These are phyloP conservation scores for Notothenia coriiceps DNA, from an alignment of 2,113 vertebrate genomes.

Conservation along the genomic window DNA sequence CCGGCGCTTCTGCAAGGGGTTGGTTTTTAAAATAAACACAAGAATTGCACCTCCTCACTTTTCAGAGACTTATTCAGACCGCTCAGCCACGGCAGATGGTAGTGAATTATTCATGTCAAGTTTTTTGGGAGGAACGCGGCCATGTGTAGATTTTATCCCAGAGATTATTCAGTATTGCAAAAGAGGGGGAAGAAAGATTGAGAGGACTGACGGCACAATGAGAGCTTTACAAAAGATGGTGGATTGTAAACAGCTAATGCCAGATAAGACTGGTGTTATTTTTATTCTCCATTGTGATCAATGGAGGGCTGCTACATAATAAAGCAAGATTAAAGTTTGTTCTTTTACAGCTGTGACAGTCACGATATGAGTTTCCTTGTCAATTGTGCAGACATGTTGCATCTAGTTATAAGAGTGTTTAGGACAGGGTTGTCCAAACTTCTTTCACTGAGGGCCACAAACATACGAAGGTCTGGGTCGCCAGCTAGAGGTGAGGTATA, in stretches of 20 bases:
- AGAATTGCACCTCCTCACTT: constrained; percentile 55
- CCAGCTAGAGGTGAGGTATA: too few relatives aligned
- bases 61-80: constrained; percentile 60
- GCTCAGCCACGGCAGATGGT: constrained; percentile 77
- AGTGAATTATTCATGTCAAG: constrained; percentile 83
- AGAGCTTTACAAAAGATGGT: constrained; percentile 36
- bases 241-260: constrained; percentile 45
- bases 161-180: constrained; percentile 65
- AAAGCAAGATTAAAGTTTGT: background rate
- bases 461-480: too few relatives aligned
- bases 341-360: constrained; percentile 15
- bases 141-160: constrained; percentile 72
- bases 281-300: constrained; percentile 2
- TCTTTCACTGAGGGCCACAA: too few relatives aligned
- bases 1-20: background rate
- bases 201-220: constrained; percentile 39
- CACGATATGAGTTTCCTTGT: background rate
- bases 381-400: background rate
- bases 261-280: constrained; percentile 35
- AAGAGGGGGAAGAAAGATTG: constrained; percentile 42
- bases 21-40: constrained; percentile 61
- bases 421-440: too few relatives aligned
- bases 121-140: constrained; percentile 68
- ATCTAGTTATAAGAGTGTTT: background rate
- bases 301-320: background rate